Percentiles rank a stretch among this genome's conserved stretches.
phyloP scores from a whole-genome alignment of 2,113 vertebrate species.

The Sorex araneus region DNA sequence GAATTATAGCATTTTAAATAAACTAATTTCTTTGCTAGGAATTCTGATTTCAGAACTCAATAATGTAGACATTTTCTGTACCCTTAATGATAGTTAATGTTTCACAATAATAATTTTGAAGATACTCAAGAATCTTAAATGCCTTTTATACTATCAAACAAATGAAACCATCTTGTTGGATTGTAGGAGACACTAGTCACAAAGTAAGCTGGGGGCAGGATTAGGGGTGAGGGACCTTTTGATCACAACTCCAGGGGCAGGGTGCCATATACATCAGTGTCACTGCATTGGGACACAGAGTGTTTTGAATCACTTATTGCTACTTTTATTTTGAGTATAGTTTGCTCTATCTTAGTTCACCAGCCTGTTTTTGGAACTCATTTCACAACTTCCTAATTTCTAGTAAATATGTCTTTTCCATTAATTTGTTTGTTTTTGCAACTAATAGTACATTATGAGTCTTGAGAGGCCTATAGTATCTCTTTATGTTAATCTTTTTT shows the following conservation, averaged over 20 bases:
- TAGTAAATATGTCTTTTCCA: slow-evolving; percentile 7
- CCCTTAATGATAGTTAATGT: neutral
- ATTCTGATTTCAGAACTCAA: slow-evolving; percentile 48
- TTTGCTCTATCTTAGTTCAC: neutral
- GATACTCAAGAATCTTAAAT: neutral
- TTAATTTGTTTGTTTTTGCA: neutral
- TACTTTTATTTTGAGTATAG: slow-evolving; percentile 2
- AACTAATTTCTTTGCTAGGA: slow-evolving; percentile 13
- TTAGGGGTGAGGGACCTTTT: neutral
- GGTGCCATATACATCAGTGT: neutral
- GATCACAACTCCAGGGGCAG: neutral
- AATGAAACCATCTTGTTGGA: neutral
- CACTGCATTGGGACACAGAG: neutral
- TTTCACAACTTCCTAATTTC: slow-evolving; percentile 36
- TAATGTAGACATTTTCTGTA: slow-evolving; percentile 1
- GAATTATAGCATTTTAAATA: slow-evolving; percentile 58
- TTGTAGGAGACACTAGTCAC: neutral
- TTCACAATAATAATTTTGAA: slow-evolving; percentile 48
- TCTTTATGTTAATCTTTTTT: slow-evolving; percentile 47
- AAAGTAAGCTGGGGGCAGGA: neutral
- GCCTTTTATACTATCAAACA: slow-evolving; percentile 15
- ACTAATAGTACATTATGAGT: neutral
- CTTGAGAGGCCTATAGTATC: neutral
- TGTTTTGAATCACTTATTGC: neutral
- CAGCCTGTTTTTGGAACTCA: neutral